These are phyloP conservation scores for Chrysomallon squamiferum DNA, from an alignment of 1,140 invertebrate species.

Conservation along the genomic window DNA sequence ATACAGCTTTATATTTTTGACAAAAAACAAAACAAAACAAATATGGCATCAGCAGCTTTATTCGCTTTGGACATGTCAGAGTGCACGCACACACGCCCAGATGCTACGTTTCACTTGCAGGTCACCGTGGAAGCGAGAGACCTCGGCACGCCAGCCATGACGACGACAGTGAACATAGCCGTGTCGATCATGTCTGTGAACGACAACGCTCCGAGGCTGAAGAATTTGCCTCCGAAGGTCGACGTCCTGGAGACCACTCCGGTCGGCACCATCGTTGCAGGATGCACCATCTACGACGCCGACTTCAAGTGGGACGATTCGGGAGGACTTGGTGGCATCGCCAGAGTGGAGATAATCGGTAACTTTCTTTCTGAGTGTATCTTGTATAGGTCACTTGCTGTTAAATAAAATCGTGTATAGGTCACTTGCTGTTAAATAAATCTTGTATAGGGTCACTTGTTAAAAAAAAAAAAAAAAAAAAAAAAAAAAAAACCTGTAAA, in stretches of 20 bases:
- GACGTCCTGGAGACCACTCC: conserved; percentile 4
- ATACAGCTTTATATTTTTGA: no score
- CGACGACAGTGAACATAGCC: not conserved
- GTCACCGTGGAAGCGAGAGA: conserved; percentile 2
- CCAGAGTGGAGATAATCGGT: not conserved
- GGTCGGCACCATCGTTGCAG: not conserved
- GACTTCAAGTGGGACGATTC: not conserved
- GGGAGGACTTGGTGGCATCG: not conserved
- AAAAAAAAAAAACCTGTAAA: no score
- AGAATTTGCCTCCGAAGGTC: not conserved
- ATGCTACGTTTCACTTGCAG: no score
- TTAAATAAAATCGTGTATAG: not conserved
- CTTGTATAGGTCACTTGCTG: not conserved
- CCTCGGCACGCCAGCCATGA: not conserved
- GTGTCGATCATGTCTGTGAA: conserved; percentile 10
- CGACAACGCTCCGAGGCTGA: conserved; percentile 11
- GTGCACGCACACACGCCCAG: no score
- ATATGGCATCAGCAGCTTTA: no score
- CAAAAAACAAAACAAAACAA: no score
- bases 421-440: not conserved
- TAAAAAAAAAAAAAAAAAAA: not conserved
- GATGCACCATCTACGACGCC: conserved; percentile 1
- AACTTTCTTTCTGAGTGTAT: not conserved
- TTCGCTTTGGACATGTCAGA: no score
- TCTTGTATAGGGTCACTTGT: not conserved